Conservation (phyloP, 2,113 vertebrate species). For the Callithrix jacchus region DNA sequence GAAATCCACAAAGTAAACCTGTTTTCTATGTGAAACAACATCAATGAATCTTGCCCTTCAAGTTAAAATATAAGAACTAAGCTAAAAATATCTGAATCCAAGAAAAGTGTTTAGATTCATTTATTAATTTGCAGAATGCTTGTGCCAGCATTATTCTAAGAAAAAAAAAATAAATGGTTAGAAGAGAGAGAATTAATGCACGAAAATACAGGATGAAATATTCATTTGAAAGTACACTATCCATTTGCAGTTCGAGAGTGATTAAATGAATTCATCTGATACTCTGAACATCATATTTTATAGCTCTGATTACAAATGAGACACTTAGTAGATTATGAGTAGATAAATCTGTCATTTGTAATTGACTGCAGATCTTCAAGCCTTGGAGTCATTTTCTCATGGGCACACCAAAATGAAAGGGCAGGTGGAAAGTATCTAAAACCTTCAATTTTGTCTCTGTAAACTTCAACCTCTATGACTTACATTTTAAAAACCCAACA, state of each 20-base stretch:
- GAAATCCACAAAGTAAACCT: background rate
- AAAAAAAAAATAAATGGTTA: background rate
- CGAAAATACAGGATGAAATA: conserved; percentile 34
- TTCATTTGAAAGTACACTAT: background rate
- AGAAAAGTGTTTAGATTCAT: background rate
- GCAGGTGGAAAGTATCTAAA: conserved; percentile 37
- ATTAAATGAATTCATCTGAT: conserved; percentile 48
- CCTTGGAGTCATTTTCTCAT: conserved; percentile 34
- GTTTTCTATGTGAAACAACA: background rate
- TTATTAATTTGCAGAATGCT: background rate
- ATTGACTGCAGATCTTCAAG: background rate
- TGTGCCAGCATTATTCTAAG: background rate
- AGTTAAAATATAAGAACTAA: conserved; percentile 41
- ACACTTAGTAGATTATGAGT: conserved; percentile 48
- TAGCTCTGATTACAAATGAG: conserved; percentile 49
- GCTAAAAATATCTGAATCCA: background rate
- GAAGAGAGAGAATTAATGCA: background rate
- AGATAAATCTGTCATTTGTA: conserved; percentile 64
- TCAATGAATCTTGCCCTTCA: background rate
- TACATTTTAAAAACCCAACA: conserved; percentile 35
- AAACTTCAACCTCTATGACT: conserved; percentile 38
- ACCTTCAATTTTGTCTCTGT: background rate
- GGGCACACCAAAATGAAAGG: conserved; percentile 32
- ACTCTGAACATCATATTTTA: conserved; percentile 50
- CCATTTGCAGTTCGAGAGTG: background rate